Base-by-base conservation (phyloP, 64 coral and sea anemone genomes). In the Porites lutea region DNA sequence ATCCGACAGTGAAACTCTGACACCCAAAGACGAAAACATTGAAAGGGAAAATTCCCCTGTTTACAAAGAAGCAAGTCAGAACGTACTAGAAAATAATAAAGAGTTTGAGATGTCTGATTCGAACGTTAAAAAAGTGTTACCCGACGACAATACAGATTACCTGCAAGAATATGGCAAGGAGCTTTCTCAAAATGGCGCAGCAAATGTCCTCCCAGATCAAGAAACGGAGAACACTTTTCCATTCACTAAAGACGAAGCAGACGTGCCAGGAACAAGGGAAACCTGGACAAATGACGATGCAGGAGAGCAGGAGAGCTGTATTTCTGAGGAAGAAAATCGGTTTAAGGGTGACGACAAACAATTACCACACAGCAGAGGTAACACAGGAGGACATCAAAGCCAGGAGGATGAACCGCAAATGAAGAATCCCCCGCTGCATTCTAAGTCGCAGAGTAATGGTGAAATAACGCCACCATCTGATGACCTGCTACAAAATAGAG, bases 1-100 rank as follows among this genome's bases (percentile, higher is more conserved):
- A 83, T 83, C 79, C 72, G 13, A 45, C 72, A 15, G 72, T 66
- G 59, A 83, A 50, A 83, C 79, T 27, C 27, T 47, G 27, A 64
- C 59, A 76, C 7, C 48, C 2, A 16, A 14, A 51, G 73, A 76
- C 13, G 73, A 76, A 0, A 76, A 51, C 48, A 10, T 76, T n/a
- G 73, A 76, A 52, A 8, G 8, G 7, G 9, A 12, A 67, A 18
- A 78, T 4, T 55, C 50, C 44, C 6, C 45, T 44, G 43, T 74
- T 13, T 49, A 48, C 45, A 16, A 4, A 8, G 44, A 49, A 51
- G 62, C 45, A 49, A 16, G 43, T 20, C n/a, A 69, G 55, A 21
- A 22, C 47, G 6, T 13, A 1, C 8, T 13, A 8, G 49, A 88
- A 11, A 27, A 88, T 76, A 13, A 88, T 9, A 48, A 90, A 18